A percentile compares a stretch with the other conserved stretches of the same genome.
Evolutionary conservation across 2,797 vertebrate genomes (phyloP).

Genomic region (Neomorphus geoffroyi): DNA sequence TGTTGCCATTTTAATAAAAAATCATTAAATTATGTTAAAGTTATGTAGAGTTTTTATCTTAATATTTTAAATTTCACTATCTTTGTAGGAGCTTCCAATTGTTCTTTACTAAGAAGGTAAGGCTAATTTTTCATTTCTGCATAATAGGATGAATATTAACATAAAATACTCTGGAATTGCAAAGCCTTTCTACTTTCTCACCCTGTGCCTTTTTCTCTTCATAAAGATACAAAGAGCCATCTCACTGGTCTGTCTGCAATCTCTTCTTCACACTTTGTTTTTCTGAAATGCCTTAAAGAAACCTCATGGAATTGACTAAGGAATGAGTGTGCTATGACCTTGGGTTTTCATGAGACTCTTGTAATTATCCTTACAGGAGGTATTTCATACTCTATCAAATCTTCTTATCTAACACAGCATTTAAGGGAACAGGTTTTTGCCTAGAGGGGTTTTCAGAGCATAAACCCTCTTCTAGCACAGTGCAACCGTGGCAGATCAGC

Average conservation of each 20-base stretch:
- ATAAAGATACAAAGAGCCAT: background rate
- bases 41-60: background rate
- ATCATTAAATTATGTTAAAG: background rate
- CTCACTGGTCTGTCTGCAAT: background rate
- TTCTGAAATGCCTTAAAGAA: background rate
- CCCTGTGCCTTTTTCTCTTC: background rate
- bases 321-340: background rate
- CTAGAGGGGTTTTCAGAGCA: background rate
- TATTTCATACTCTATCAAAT: background rate
- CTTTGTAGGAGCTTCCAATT: background rate
- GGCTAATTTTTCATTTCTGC: constrained; percentile 14
- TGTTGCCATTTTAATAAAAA: background rate
- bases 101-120: background rate
- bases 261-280: background rate
- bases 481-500: background rate
- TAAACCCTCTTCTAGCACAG: background rate
- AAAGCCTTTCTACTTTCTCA: background rate
- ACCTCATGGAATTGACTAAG: background rate
- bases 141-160: constrained; percentile 35
- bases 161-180: background rate
- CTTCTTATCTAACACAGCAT: background rate
- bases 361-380: background rate
- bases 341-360: background rate
- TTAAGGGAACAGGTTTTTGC: constrained; percentile 6
- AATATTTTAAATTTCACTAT: background rate